phyloP scores from a whole-genome alignment of 1,140 invertebrate species.

The Cyclina sinensis region DNA sequence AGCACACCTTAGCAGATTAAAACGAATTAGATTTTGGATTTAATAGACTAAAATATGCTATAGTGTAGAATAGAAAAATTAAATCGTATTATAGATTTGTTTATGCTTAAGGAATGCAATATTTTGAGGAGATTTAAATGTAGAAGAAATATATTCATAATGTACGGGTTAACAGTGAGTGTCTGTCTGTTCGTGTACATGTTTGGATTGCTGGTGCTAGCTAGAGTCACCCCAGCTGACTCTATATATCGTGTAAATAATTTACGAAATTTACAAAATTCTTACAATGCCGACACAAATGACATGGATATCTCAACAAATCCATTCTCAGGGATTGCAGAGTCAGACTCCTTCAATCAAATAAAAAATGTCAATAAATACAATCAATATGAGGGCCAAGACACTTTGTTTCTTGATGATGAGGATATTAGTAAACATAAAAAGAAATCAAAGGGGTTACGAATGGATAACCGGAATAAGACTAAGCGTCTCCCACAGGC shows the following conservation, averaged over 20 bases:
- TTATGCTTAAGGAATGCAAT: conserved; percentile 35
- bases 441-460: not conserved
- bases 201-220: not conserved
- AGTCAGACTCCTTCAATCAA: not conserved
- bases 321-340: not conserved
- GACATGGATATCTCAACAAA: not conserved
- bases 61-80: not conserved
- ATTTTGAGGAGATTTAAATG: conserved; percentile 39
- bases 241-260: not conserved
- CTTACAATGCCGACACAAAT: not conserved
- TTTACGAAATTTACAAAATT: conserved; percentile 2
- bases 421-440: conserved; percentile 28
- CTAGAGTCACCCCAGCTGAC: not conserved
- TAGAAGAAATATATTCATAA: conserved; percentile 28
- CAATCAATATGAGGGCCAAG: not conserved
- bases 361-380: not conserved
- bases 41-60: not conserved
- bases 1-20: conserved; percentile 15
- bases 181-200: conserved; percentile 18
- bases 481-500: conserved; percentile 75
- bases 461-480: not conserved
- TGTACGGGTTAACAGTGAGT: conserved; percentile 11
- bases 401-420: conserved; percentile 7
- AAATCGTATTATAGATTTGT: conserved; percentile 5
- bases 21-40: conserved; percentile 7